Percentiles rank a stretch among this genome's conserved stretches.
Conservation (phyloP, 2,888 invertebrate genomes). For the Incurvaria masculella region DNA sequence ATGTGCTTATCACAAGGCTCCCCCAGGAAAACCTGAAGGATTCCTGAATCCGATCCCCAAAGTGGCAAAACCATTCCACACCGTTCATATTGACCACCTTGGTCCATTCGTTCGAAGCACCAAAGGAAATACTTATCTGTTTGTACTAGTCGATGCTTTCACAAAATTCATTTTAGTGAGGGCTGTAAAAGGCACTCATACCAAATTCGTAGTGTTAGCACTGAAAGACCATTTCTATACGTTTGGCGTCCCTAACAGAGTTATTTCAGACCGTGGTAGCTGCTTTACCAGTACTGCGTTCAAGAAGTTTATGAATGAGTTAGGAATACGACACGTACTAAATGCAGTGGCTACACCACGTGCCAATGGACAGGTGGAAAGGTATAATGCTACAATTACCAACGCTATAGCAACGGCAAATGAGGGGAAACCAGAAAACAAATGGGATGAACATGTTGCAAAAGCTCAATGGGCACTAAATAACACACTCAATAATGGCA, state of each 20-base stretch:
- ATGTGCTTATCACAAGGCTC: constrained; percentile 26
- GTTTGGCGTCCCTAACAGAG: neutral
- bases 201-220: neutral
- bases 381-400: neutral
- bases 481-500: too few species aligned
- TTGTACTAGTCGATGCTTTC: neutral
- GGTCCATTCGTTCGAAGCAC: constrained; percentile 23
- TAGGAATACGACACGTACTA: neutral
- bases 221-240: neutral
- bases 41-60: constrained; percentile 32
- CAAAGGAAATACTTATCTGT: constrained; percentile 8
- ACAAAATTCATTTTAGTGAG: neutral
- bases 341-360: neutral
- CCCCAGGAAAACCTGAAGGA: constrained; percentile 19
- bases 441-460: too few species aligned
- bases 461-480: too few species aligned
- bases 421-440: too few species aligned
- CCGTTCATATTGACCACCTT: constrained; percentile 32
- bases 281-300: neutral
- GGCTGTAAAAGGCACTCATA: constrained; percentile 1
- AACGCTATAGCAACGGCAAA: too few species aligned
- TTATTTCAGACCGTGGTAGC: neutral
- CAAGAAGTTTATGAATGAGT: neutral
- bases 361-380: neutral
- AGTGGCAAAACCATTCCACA: constrained; percentile 27